Evolutionary conservation across 2,888 invertebrate genomes (phyloP).

Genomic region (Eupithecia abbreviata): DNA sequence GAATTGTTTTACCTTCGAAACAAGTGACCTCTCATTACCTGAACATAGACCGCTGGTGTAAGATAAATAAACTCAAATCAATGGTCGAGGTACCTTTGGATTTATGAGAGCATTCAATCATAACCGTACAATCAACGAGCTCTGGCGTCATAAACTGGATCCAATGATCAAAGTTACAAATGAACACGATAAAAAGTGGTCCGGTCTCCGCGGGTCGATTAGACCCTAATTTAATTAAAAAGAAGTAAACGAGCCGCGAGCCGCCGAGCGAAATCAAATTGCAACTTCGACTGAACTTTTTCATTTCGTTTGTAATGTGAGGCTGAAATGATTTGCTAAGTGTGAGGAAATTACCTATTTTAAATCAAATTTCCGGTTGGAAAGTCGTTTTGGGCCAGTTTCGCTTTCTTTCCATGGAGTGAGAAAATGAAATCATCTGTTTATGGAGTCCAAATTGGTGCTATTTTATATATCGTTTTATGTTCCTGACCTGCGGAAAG

Average conservation of each 20-base stretch:
- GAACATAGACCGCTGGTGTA: neutral
- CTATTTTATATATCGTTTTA: neutral
- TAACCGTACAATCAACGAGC: constrained; percentile 1
- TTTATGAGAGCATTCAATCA: neutral
- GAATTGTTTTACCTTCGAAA: neutral
- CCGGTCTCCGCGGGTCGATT: constrained; percentile 53
- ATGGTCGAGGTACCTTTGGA: neutral
- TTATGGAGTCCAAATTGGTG: neutral
- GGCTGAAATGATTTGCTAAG: constrained; percentile 36
- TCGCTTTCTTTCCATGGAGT: neutral
- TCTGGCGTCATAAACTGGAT: constrained; percentile 21
- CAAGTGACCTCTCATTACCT: neutral
- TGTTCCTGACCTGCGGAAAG: neutral
- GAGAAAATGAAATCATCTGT: neutral
- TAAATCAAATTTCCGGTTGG: constrained; percentile 11
- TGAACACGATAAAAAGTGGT: constrained; percentile 49
- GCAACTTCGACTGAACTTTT: constrained; percentile 64
- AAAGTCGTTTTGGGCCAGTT: neutral
- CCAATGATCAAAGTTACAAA: constrained; percentile 45
- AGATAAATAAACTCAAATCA: neutral
- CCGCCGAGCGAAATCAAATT: constrained; percentile 67
- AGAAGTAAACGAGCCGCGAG: constrained; percentile 72
- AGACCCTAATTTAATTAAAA: constrained; percentile 76
- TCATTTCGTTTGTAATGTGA: constrained; percentile 61
- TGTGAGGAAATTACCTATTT: constrained; percentile 15